phyloP scores from a whole-genome alignment of 2,113 vertebrate species.

The Puma concolor region DNA sequence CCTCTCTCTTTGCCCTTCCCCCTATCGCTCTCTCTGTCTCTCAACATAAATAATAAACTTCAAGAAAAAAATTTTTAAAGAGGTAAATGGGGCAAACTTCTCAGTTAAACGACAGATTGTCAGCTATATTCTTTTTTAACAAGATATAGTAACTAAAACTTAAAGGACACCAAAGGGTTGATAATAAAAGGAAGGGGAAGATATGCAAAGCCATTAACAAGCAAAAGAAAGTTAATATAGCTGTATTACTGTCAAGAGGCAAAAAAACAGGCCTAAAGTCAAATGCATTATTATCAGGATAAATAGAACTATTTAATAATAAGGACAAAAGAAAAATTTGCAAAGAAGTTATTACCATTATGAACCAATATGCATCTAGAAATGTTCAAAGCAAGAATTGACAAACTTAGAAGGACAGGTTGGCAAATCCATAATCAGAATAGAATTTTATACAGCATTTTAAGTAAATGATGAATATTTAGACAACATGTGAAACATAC shows the following conservation, averaged over 20 bases:
- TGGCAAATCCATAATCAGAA: neutral
- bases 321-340: neutral
- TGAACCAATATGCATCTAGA: neutral
- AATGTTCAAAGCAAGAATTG: slow-evolving; percentile 19
- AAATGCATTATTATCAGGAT: neutral
- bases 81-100: neutral
- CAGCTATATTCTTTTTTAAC: neutral
- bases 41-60: too few species aligned
- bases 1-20: too few species aligned
- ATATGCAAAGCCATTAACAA: neutral
- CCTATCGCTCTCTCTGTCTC: too few species aligned
- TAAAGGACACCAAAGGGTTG: neutral
- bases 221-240: neutral
- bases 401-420: neutral
- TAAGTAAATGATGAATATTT: neutral
- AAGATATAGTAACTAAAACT: neutral
- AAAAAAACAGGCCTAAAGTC: neutral
- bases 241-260: neutral
- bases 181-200: neutral
- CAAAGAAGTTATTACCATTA: neutral
- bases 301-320: neutral
- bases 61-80: too few species aligned
- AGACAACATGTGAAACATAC: neutral
- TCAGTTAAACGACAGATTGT: neutral
- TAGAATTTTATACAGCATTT: neutral